These are phyloP conservation scores for Pampusana beccarii DNA, from an alignment of 2,113 vertebrate genomes.

Conservation along the genomic window DNA sequence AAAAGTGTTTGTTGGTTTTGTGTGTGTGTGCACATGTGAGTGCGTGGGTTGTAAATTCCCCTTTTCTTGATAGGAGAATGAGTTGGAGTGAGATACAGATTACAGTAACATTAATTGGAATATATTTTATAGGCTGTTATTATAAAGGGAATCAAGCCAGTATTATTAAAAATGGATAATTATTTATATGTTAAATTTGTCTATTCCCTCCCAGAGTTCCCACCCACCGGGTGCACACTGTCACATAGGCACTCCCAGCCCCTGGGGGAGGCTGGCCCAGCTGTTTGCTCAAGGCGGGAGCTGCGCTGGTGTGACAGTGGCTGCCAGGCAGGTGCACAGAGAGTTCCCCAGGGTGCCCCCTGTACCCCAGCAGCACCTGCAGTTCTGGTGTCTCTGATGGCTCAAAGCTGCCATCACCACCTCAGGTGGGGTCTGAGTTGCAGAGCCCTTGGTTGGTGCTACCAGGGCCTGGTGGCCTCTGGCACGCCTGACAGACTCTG, in stretches of 20 bases:
- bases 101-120: neutral
- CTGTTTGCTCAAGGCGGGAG: neutral
- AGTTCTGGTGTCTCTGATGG: neutral
- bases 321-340: neutral
- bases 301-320: neutral
- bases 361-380: rapidly evolving
- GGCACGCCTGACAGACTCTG: rapidly evolving
- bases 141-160: neutral
- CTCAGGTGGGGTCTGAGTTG: rapidly evolving
- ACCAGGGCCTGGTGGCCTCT: too few relatives aligned
- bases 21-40: neutral
- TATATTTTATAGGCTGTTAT: neutral
- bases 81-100: neutral
- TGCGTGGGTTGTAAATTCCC: neutral
- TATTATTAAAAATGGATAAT: neutral
- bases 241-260: neutral
- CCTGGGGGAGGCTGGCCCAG: neutral
- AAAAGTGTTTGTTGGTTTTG: neutral
- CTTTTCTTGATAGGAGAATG: neutral
- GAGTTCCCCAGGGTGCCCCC: rapidly evolving
- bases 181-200: rapidly evolving
- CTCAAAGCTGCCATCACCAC: rapidly evolving
- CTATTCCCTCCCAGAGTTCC: neutral
- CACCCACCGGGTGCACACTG: rapidly evolving
- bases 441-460: rapidly evolving